phyloP scores from a whole-genome alignment of 2,113 vertebrate genomes.

The Coreoperca whiteheadi region DNA sequence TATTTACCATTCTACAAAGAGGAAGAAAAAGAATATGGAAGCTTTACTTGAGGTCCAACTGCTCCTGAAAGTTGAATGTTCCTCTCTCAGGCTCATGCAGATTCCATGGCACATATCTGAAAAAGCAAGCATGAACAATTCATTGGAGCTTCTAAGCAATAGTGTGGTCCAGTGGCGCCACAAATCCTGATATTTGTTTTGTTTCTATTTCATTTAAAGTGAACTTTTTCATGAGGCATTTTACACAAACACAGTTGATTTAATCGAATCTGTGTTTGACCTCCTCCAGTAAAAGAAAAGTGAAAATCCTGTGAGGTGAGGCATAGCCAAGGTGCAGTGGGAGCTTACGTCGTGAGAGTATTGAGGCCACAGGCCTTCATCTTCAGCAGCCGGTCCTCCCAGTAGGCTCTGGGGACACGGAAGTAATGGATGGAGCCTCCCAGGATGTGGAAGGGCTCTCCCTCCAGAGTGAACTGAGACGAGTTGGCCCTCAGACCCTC shows the following conservation, averaged over 20 bases:
- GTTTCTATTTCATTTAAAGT: conserved; percentile 9
- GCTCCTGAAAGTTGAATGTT: conserved; percentile 87
- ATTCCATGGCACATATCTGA: conserved; percentile 94
- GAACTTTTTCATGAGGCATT: background rate
- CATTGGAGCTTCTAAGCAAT: background rate
- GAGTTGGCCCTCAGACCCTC: conserved; percentile 84
- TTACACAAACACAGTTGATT: conserved; percentile 15
- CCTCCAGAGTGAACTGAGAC: conserved; percentile 87
- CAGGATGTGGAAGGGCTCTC: conserved; percentile 85
- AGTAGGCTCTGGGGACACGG: conserved; percentile 89
- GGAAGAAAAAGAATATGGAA: background rate
- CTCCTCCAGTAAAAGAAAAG: background rate
- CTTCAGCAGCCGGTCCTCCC: conserved; percentile 88
- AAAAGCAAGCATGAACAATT: conserved; percentile 7
- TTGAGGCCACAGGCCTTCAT: conserved; percentile 89
- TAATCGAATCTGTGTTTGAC: conserved; percentile 12
- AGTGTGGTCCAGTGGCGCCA: background rate
- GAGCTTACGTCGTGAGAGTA: conserved; percentile 91
- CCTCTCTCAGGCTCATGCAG: conserved; percentile 91
- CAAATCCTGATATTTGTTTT: background rate
- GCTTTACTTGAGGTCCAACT: conserved; percentile 89
- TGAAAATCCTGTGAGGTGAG: background rate
- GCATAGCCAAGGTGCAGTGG: background rate
- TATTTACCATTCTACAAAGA: background rate
- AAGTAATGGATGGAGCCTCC: conserved; percentile 94